These are phyloP conservation scores for Chrysemys picta DNA, from an alignment of 2,113 vertebrate species.

Conservation along the genomic window DNA sequence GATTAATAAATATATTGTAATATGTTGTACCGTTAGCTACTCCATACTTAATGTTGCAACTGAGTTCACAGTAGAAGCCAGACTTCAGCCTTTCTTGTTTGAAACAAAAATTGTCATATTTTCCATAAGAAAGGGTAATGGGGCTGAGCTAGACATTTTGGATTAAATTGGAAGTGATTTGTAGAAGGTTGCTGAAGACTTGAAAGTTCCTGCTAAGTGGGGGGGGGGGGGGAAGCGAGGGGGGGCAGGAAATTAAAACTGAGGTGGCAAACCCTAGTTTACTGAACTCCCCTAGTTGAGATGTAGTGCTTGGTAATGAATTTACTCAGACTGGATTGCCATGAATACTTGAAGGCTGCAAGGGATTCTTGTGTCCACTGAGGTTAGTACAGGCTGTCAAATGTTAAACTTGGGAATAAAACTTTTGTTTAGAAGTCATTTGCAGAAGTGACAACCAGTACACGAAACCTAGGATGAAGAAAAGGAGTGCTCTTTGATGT, in stretches of 20 bases:
- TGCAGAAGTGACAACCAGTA: neutral
- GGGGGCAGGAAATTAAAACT: neutral
- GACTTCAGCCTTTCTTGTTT: accelerated
- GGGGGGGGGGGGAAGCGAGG: too few species aligned
- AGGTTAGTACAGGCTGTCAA: neutral
- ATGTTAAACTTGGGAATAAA: neutral
- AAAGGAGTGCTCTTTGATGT: neutral
- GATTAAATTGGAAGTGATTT: neutral
- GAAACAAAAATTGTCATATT: neutral
- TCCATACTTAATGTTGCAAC: neutral
- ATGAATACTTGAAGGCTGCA: neutral
- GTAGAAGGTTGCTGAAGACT: neutral
- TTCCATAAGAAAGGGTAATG: accelerated
- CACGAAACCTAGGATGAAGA: neutral
- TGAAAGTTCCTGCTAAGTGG: neutral
- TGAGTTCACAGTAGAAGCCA: neutral
- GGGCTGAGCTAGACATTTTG: neutral
- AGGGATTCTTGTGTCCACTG: neutral
- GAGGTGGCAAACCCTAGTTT: neutral
- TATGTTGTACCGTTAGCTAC: accelerated
- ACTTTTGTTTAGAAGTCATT: neutral
- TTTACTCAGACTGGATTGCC: neutral
- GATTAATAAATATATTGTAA: neutral
- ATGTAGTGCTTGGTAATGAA: neutral
- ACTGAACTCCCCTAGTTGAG: neutral